phyloP scores from a whole-genome alignment of 1,140 invertebrate species.

The Drosophila setifemur region DNA sequence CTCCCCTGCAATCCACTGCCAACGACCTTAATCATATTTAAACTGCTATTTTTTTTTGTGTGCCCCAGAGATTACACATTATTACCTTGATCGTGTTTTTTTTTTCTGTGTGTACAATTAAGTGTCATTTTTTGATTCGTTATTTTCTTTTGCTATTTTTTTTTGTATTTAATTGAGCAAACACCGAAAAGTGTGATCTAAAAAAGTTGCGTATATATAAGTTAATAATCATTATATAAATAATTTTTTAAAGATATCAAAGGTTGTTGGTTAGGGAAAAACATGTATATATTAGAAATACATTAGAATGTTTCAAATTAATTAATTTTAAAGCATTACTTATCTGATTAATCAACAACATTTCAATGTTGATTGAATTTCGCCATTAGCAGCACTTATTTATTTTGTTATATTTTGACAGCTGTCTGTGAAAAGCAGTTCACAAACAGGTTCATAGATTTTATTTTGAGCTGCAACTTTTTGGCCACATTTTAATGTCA shows the following conservation, averaged over 20 bases:
- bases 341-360: too few relatives aligned
- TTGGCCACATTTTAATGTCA: constrained; percentile 41
- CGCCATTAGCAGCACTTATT: too few relatives aligned
- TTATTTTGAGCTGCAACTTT: constrained; percentile 9
- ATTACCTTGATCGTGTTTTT: constrained; percentile 72
- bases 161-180: constrained; percentile 14
- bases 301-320: too few relatives aligned
- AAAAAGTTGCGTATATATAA: background rate
- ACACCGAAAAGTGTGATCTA: too few relatives aligned
- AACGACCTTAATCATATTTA: constrained; percentile 69
- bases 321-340: too few relatives aligned
- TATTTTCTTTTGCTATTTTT: constrained; percentile 24
- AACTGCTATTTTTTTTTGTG: constrained; percentile 41
- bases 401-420: background rate
- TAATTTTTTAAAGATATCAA: background rate
- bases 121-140: constrained; percentile 50
- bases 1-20: constrained; percentile 28
- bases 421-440: background rate
- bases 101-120: constrained; percentile 60
- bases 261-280: background rate
- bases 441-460: background rate
- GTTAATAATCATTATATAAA: background rate
- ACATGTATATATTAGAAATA: too few relatives aligned
- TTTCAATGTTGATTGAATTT: too few relatives aligned
- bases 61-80: constrained; percentile 44